A percentile compares a stretch with the other conserved stretches of the same genome.
phyloP scores from a whole-genome alignment of 1,140 invertebrate genomes.

The Apis cerana region DNA sequence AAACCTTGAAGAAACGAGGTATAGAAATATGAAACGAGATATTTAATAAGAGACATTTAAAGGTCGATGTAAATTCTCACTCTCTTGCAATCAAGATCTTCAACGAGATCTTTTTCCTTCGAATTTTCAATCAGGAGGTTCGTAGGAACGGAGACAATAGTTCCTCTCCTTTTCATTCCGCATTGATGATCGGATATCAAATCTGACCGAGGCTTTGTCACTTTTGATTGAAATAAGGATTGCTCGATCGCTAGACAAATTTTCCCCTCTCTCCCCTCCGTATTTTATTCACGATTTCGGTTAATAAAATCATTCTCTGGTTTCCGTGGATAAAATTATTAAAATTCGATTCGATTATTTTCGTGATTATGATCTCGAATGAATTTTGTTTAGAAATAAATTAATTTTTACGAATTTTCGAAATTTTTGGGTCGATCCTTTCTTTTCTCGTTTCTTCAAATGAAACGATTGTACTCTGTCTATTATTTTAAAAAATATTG shows the following conservation, averaged over 20 bases:
- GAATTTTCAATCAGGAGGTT: neutral
- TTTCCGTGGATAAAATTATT: too few relatives aligned
- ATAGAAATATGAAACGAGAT: neutral
- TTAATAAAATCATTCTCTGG: too few relatives aligned
- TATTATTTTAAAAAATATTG: too few relatives aligned
- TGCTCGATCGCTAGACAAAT: neutral
- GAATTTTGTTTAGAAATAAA: too few relatives aligned
- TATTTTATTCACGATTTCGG: too few relatives aligned
- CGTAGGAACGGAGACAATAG: neutral
- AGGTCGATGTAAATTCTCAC: neutral
- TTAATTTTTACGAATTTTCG: too few relatives aligned
- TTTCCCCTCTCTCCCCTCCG: too few relatives aligned
- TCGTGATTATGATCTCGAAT: too few relatives aligned
- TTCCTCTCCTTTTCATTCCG: neutral
- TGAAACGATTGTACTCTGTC: too few relatives aligned
- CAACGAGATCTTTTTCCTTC: neutral
- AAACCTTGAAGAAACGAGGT: neutral
- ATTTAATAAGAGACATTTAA: neutral
- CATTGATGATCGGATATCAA: neutral
- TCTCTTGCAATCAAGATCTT: neutral
- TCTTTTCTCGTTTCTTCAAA: too few relatives aligned
- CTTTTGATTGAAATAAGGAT: neutral
- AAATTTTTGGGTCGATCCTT: too few relatives aligned
- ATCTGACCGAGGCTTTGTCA: neutral
- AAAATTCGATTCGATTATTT: too few relatives aligned